Evolutionary conservation across 2,888 invertebrate species (phyloP).

Genomic region (Drosophila ezoana): DNA sequence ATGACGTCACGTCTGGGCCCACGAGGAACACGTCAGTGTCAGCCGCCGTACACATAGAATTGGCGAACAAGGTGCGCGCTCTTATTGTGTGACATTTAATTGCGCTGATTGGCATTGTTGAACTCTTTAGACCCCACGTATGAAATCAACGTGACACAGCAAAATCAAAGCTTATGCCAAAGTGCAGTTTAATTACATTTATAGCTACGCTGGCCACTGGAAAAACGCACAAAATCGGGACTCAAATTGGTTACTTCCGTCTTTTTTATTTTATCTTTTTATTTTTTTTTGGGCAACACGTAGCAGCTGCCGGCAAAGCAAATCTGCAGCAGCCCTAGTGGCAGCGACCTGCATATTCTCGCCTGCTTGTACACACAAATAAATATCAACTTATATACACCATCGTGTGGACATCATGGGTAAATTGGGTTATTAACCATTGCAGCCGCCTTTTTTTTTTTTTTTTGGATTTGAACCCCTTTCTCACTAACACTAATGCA

Average conservation of each 20-base stretch:
- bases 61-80: conserved; percentile 42
- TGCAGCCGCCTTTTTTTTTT: conserved; percentile 21
- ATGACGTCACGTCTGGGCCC: conserved; percentile 49
- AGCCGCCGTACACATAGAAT: conserved; percentile 8
- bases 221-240: conserved; percentile 9
- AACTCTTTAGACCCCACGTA: conserved; percentile 21
- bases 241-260: conserved; percentile 44
- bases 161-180: conserved; percentile 26
- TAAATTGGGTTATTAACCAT: conserved; percentile 39
- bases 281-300: conserved; percentile 44
- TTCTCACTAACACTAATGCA: conserved; percentile 20
- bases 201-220: conserved; percentile 1
- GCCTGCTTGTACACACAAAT: conserved; percentile 7
- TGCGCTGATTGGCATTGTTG: conserved; percentile 37
- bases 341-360: conserved; percentile 33
- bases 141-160: conserved; percentile 21
- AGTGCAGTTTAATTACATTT: conserved; percentile 29
- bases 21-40: conserved; percentile 62
- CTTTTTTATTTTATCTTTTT: conserved; percentile 1
- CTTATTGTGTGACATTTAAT: conserved; percentile 26
- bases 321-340: not conserved
- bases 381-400: conserved; percentile 3
- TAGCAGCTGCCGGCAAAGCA: conserved; percentile 36
- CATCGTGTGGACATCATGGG: conserved; percentile 3
- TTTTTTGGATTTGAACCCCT: conserved; percentile 16